Conservation (phyloP, 2,888 invertebrate genomes). For the Caenorhabditis becei region DNA sequence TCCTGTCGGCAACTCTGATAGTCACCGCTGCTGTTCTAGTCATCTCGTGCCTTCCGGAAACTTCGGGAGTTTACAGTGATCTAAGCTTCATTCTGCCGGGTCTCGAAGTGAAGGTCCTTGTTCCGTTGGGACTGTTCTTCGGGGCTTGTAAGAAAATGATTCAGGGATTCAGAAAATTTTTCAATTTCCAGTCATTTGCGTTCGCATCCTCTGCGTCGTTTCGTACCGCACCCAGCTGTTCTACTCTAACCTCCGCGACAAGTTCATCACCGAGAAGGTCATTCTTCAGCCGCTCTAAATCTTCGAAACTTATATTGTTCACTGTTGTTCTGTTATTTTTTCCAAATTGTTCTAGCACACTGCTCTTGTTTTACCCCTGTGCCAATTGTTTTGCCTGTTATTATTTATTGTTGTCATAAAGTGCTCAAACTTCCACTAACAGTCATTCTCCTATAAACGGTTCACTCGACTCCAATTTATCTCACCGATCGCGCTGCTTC, state of each 20-base stretch:
- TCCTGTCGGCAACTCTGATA: constrained; percentile 2
- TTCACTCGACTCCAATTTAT: too few species aligned
- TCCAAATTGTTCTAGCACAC: too few species aligned
- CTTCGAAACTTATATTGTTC: neutral
- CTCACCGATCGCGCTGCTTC: too few species aligned
- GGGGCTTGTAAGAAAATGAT: constrained; percentile 6
- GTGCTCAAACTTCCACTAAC: neutral
- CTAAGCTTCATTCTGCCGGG: constrained; percentile 2
- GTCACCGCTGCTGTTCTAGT: neutral
- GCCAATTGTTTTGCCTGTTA: neutral
- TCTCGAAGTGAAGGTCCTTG: neutral
- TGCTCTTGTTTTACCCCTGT: constrained; percentile 1
- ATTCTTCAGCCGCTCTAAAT: constrained; percentile 28
- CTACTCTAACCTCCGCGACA: constrained; percentile 43
- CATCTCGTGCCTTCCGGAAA: constrained; percentile 7
- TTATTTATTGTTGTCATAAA: neutral
- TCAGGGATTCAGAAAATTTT: neutral
- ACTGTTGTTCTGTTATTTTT: neutral
- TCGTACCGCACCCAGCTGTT: constrained; percentile 28
- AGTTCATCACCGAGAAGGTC: constrained; percentile 34
- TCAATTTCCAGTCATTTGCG: constrained; percentile 23
- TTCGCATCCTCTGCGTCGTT: constrained; percentile 18
- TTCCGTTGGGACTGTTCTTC: constrained; percentile 3
- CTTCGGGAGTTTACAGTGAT: constrained; percentile 14
- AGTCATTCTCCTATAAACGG: neutral